phyloP scores from a whole-genome alignment of 2,797 vertebrate genomes.

The Tenualosa thibaudeaui region DNA sequence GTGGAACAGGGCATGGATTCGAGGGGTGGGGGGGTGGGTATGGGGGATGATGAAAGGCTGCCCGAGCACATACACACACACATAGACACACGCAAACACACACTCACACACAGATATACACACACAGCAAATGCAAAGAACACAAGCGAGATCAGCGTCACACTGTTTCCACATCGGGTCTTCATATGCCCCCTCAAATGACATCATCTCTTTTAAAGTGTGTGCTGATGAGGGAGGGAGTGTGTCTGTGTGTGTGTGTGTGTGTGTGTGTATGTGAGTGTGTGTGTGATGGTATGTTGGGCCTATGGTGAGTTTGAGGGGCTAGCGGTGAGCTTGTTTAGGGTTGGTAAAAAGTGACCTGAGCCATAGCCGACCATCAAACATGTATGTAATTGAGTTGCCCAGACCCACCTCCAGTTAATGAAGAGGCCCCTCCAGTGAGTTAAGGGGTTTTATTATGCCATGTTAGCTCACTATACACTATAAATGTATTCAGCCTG shows the following conservation, averaged over 20 bases:
- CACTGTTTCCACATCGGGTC: constrained; percentile 36
- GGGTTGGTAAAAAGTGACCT: background rate
- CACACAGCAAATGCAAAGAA: constrained; percentile 38
- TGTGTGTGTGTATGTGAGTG: background rate
- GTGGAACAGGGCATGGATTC: constrained; percentile 33
- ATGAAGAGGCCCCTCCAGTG: background rate
- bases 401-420: background rate
- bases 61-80: constrained; percentile 32
- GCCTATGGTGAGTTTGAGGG: background rate
- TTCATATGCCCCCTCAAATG: constrained; percentile 45
- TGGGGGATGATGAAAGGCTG: background rate
- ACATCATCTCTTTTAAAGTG: constrained; percentile 42
- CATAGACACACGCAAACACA: constrained; percentile 15
- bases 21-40: constrained; percentile 23
- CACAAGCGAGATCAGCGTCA: constrained; percentile 16
- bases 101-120: background rate
- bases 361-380: background rate
- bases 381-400: constrained; percentile 16
- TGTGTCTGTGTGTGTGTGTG: background rate
- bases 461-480: background rate
- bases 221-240: constrained; percentile 22
- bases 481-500: background rate
- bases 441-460: background rate
- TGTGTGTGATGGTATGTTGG: background rate
- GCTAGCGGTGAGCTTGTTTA: background rate